Evolutionary conservation across 2,888 invertebrate species (phyloP), one percentile per base, ranked within the genome.

Genomic region (Priocnemis perturbator): DNA sequence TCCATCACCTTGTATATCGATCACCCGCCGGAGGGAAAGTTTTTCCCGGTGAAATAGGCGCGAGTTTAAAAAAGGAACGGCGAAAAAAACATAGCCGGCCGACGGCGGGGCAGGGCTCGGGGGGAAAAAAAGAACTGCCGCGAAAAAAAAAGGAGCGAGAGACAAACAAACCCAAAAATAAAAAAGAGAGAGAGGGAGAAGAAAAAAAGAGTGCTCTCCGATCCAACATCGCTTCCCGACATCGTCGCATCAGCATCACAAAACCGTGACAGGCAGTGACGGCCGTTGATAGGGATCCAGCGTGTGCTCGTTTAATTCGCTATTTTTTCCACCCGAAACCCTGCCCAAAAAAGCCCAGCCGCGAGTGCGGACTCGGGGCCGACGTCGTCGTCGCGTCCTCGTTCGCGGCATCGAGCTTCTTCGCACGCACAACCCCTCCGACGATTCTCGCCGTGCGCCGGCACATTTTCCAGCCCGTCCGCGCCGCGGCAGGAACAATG

Each of bases 381-480:
- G 53, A n/a, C 20, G 44, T 55, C 26, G 47, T 11, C 23, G 26
- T 50, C 30, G 5, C 45, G 19, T 20, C 26, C 52, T n/a, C 50
- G n/a, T n/a, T n/a, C n/a, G n/a, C n/a, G n/a, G n/a, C n/a, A n/a
- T n/a, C 26, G 17, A 11, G 23, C 20, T 30, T 30, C 17, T 7
- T 60, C 30, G 30, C 44, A 17, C 53, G 14, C 30, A 19, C n/a
- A 30, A 50, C 37, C 52, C 26, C 60, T 26, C 60, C n/a, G 7
- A 26, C 60, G n/a, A 23, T 3, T 23, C 11, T 7, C 53, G 47
- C 67, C 71, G 74, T 64, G 60, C 67, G 69, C n/a, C n/a, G n/a
- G n/a, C 64, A 68, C 63, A 81, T 76, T 78, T 79, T 76, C 74
- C 73, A 60, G 66, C 53, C 60, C 56, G 64, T 45, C 59, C 69